Conservation (phyloP, 2,888 invertebrate genomes). For the Chydorus sphaericus region DNA sequence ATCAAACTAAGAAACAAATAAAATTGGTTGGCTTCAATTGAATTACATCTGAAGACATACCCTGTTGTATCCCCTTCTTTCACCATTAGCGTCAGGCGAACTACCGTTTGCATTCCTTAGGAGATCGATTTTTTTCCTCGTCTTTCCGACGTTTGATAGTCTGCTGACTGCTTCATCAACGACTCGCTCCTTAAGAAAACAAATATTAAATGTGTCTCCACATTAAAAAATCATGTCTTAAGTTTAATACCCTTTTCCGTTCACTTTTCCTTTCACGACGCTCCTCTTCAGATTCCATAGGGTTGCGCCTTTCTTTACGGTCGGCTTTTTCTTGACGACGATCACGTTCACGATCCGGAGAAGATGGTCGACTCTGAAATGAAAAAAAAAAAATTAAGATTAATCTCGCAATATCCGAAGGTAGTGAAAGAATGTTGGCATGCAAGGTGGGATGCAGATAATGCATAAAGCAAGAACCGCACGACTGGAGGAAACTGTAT, state of each 20-base stretch:
- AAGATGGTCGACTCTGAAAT: constrained; percentile 4
- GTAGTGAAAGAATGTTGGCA: not conserved
- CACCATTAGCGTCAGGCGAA: not conserved
- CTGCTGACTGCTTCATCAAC: constrained; percentile 24
- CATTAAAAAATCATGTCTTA: not conserved
- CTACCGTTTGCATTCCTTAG: constrained; percentile 3
- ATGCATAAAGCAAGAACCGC: too few relatives aligned
- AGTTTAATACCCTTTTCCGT: not conserved
- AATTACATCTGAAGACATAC: not conserved
- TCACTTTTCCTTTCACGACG: constrained; percentile 8
- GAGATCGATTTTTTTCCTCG: constrained; percentile 43
- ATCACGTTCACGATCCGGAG: constrained; percentile 1
- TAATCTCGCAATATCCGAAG: not conserved
- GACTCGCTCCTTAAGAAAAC: not conserved
- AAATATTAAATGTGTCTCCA: not conserved
- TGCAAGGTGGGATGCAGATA: not conserved
- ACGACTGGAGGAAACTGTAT: too few relatives aligned
- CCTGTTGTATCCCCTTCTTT: constrained; percentile 2
- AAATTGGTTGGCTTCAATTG: too few relatives aligned
- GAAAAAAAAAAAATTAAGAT: not conserved
- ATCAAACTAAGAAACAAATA: constrained; percentile 36
- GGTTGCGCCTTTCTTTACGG: constrained; percentile 6
- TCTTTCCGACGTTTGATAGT: constrained; percentile 68
- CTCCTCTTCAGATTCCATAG: constrained; percentile 4
- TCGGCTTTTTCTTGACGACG: constrained; percentile 5